These are phyloP conservation scores for Elymnias hypermnestra DNA, from an alignment of 1,140 invertebrate species.

Conservation along the genomic window DNA sequence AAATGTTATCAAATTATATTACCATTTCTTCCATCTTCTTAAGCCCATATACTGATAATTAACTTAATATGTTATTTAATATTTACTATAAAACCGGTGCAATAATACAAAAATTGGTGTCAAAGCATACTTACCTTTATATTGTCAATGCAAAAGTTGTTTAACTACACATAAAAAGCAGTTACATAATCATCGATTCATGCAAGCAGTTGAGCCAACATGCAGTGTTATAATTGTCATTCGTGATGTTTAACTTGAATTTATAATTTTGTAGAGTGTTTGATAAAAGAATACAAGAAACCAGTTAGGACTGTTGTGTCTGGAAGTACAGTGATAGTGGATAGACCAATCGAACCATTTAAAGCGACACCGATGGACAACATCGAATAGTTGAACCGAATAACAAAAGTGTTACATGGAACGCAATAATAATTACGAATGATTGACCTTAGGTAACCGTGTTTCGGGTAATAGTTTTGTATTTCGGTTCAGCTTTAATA, in stretches of 20 bases:
- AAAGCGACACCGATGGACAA: slow-evolving; percentile 74
- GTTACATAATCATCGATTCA: slow-evolving; percentile 53
- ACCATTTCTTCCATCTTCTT: neutral
- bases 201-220: slow-evolving; percentile 63
- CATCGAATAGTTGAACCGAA: slow-evolving; percentile 63
- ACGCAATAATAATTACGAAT: too few species aligned
- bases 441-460: too few species aligned
- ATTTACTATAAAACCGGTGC: slow-evolving; percentile 9
- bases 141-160: slow-evolving; percentile 15
- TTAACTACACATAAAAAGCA: slow-evolving; percentile 71
- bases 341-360: slow-evolving; percentile 68
- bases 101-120: slow-evolving; percentile 21
- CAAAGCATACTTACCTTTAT: slow-evolving; percentile 40
- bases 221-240: slow-evolving; percentile 54
- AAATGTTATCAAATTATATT: too few species aligned
- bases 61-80: neutral
- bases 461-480: slow-evolving; percentile 14
- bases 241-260: slow-evolving; percentile 23
- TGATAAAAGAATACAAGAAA: slow-evolving; percentile 11
- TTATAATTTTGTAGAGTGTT: slow-evolving; percentile 38
- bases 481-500: slow-evolving; percentile 51
- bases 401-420: slow-evolving; percentile 6
- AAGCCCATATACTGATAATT: too few species aligned
- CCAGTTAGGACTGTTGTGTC: slow-evolving; percentile 38
- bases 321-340: slow-evolving; percentile 54